These are phyloP conservation scores for Erpornis zantholeuca DNA, from an alignment of 2,113 vertebrate species.

Conservation along the genomic window DNA sequence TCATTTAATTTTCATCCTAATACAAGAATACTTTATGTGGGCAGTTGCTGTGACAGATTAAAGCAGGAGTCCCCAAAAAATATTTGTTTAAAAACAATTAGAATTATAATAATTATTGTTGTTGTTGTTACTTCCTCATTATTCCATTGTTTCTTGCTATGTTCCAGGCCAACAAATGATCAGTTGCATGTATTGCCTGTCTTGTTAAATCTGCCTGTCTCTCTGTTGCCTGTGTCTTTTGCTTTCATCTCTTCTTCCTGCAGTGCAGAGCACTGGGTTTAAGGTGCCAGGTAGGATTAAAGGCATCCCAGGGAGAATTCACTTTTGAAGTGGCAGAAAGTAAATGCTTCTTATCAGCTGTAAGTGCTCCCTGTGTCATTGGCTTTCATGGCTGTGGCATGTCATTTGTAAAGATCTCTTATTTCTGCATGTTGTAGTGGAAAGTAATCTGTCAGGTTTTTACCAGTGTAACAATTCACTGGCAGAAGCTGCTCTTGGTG, in stretches of 20 bases:
- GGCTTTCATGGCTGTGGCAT: conserved; percentile 42
- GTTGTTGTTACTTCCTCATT: background rate
- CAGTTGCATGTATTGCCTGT: background rate
- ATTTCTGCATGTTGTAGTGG: conserved; percentile 32
- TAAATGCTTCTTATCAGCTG: conserved; percentile 49
- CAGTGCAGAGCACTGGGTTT: conserved; percentile 28
- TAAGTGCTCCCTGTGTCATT: conserved; percentile 34
- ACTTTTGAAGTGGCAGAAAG: conserved; percentile 65
- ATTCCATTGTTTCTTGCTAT: background rate
- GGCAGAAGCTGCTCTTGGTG: background rate
- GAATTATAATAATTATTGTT: background rate
- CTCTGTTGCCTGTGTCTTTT: background rate
- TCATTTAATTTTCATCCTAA: background rate
- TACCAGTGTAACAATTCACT: background rate
- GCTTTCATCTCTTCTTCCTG: conserved; percentile 48
- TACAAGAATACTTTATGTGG: background rate
- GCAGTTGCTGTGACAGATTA: background rate
- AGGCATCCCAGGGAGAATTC: conserved; percentile 49
- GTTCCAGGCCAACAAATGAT: background rate
- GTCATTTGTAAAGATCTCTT: conserved; percentile 20
- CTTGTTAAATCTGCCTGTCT: conserved; percentile 31
- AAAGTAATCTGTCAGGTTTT: conserved; percentile 29
- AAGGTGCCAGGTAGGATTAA: conserved; percentile 67
- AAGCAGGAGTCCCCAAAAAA: background rate
- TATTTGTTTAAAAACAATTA: background rate